Base-by-base conservation (phyloP, 2,888 invertebrate genomes). In the Apeira syringaria region DNA sequence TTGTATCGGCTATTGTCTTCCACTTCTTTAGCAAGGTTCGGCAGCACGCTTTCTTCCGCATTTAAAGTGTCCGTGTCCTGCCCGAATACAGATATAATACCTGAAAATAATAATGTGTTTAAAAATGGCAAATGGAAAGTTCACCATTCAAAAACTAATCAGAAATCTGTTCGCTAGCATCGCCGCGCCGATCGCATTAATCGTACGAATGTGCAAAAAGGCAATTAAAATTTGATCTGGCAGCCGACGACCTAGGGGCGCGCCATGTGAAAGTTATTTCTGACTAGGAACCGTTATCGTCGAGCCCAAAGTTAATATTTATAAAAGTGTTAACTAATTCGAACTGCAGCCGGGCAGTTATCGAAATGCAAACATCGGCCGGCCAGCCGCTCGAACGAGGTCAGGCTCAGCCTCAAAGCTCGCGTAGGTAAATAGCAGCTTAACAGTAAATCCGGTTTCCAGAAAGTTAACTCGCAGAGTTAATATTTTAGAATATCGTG, bases 1-100 rank as follows among this genome's bases (percentile, higher is more conserved):
- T 89, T 90, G 64, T 90, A 90, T 31, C 87, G 76, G 46, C 88
- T 86, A 66, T 87, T 90, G 58, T 90, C 90, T 60, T 89, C 86
- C 1, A 83, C 81, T 58, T 88, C 88, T 50, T 74, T 79, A 5
- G 74, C 61, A 2, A 87, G 68, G 37, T 72, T 81, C n/a, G 81
- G 76, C 29, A 77, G 56, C 1, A 73, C 68, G 22, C 53, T 71
- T 42, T 75, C 75, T 44, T 69, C 66, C 13, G 55, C 49, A 31
- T 53, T 64, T 34, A 53, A 55, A 49, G 47, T 61, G 49, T 58
- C 50, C 5, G 56, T 29, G 29, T 56, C 54, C 37, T 72, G 68
- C 25, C 76, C 72, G 36, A 57, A 49, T 51, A 78, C 70, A 48
- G 63, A 51, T 48, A 53, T 59, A 37, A 69, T 50, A 64, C 73